phyloP scores from a whole-genome alignment of 2,113 vertebrate species.

The Mastomys natalensis region DNA sequence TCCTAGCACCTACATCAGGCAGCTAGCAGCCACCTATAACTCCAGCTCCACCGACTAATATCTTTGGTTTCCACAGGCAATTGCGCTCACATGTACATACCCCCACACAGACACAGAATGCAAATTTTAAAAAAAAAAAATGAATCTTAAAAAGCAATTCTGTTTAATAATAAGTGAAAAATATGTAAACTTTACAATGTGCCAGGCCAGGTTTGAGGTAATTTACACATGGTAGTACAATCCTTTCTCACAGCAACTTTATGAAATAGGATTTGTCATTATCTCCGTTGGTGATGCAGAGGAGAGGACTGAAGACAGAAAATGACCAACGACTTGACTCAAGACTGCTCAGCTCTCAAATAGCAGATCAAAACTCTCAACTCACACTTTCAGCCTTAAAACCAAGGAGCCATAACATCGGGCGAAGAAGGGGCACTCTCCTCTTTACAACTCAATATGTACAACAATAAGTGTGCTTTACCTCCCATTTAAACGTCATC shows the following conservation, averaged over 20 bases:
- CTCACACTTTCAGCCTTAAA: neutral
- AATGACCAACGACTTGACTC: neutral
- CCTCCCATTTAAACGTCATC: constrained; percentile 10
- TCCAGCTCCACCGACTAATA: neutral
- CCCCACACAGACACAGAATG: neutral
- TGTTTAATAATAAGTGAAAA: constrained; percentile 2
- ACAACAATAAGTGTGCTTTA: neutral
- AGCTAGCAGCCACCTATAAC: neutral
- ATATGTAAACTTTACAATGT: neutral
- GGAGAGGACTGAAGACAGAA: neutral
- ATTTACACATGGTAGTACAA: neutral
- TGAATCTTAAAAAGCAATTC: neutral
- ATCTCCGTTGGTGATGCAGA: neutral
- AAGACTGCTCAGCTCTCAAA: constrained; percentile 2
- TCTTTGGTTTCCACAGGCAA: neutral
- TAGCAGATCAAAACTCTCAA: neutral
- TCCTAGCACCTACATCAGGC: neutral
- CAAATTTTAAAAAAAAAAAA: neutral
- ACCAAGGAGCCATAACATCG: neutral
- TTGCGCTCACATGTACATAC: neutral
- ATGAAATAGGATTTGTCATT: neutral
- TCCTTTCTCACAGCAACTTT: neutral
- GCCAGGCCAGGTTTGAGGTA: no score
- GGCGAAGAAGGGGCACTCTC: neutral
- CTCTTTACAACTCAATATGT: neutral